A percentile compares a stretch with the other conserved stretches of the same genome.
phyloP scores from a whole-genome alignment of 2,113 vertebrate genomes.

The Pituophis catenifer region DNA sequence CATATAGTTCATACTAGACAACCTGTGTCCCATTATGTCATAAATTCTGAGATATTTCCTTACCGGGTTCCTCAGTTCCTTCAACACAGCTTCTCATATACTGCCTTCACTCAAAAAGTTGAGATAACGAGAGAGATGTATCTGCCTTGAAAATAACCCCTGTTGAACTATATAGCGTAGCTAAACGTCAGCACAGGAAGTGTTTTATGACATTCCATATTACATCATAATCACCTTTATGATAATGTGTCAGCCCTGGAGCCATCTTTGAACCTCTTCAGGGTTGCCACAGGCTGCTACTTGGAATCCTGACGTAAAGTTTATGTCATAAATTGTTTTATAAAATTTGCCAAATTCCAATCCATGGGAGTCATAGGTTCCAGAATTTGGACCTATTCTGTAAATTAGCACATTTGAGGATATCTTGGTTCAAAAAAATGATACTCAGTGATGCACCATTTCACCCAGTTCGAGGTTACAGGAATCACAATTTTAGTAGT shows the following conservation, averaged over 20 bases:
- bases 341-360: background rate
- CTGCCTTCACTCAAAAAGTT: background rate
- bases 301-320: too few species aligned
- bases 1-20: too few species aligned
- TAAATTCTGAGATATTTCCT: background rate
- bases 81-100: background rate
- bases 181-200: background rate
- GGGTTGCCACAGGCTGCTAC: too few species aligned
- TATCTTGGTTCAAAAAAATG: background rate
- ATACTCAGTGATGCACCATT: background rate
- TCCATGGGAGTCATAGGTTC: background rate
- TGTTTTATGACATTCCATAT: background rate
- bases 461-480: background rate
- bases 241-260: background rate
- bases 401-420: background rate
- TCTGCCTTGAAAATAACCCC: background rate
- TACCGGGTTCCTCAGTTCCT: background rate
- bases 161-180: background rate
- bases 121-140: background rate
- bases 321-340: background rate
- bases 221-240: background rate
- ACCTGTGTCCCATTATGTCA: background rate
- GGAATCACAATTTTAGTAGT: background rate
- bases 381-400: background rate
- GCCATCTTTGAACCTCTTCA: too few species aligned